Conservation (phyloP, 2,113 vertebrate species). For the Edolisoma coerulescens region DNA sequence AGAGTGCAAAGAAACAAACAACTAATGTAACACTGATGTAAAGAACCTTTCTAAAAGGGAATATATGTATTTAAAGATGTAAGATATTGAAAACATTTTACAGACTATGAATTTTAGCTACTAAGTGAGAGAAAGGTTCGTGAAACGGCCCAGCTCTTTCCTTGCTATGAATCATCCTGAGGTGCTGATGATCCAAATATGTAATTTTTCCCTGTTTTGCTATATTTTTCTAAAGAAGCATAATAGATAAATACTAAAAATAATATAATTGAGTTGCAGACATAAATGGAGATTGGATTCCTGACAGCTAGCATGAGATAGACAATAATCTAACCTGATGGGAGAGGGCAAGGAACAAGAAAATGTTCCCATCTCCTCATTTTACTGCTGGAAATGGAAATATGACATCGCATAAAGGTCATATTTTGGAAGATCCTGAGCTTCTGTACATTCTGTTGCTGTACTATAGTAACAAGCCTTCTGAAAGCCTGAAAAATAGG, state of each 20-base stretch:
- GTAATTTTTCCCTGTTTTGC: not conserved
- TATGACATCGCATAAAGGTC: not conserved
- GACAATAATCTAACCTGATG: not conserved
- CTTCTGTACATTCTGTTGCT: not conserved
- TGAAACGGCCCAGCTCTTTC: not conserved
- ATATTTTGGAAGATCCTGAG: not conserved
- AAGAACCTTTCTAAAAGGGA: not conserved
- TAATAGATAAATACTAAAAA: not conserved
- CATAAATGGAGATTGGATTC: not conserved
- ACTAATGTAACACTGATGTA: not conserved
- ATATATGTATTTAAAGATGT: not conserved
- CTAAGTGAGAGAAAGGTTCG: not conserved
- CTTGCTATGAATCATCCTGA: not conserved
- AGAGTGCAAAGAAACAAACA: not conserved
- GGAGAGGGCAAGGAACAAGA: not conserved
- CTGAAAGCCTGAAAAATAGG: not conserved
- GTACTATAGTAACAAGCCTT: not conserved
- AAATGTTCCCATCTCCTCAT: not conserved
- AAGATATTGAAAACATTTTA: not conserved
- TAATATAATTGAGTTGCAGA: not conserved
- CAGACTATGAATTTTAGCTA: not conserved
- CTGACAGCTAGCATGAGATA: not conserved
- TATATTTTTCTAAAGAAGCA: not conserved
- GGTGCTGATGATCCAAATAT: not conserved
- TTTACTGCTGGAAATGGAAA: not conserved